Evolutionary conservation across 2,113 vertebrate genomes (phyloP).

Genomic region (Cyprinodon brontotheroides): DNA sequence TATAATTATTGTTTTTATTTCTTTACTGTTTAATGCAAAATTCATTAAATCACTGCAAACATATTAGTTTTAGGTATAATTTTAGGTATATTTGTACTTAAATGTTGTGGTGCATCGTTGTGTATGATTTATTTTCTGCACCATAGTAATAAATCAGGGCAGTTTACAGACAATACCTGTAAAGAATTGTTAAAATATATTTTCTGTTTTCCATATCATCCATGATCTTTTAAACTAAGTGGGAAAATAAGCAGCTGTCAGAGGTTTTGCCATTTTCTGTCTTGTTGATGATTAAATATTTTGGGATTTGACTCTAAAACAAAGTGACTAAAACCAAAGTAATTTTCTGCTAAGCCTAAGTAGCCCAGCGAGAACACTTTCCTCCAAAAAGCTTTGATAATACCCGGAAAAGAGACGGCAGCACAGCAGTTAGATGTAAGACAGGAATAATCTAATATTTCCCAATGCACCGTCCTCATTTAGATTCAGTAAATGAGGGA

Average conservation of each 20-base stretch:
- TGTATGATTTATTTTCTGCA: too few relatives aligned
- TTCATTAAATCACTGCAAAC: too few relatives aligned
- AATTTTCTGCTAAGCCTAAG: slow-evolving; percentile 6
- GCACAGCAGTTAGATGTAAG: background rate
- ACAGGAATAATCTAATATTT: slow-evolving; percentile 12
- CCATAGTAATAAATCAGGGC: too few relatives aligned
- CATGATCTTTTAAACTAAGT: background rate
- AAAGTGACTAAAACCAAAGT: slow-evolving; percentile 7
- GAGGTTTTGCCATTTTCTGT: background rate
- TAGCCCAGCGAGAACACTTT: slow-evolving; percentile 5
- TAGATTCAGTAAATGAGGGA: slow-evolving; percentile 5
- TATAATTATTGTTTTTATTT: too few relatives aligned
- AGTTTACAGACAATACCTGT: background rate
- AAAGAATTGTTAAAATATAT: background rate
- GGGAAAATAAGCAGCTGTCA: slow-evolving; percentile 3
- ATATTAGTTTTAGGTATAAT: too few relatives aligned
- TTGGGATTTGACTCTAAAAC: slow-evolving; percentile 1
- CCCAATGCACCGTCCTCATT: slow-evolving; percentile 1
- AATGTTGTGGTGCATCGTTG: too few relatives aligned
- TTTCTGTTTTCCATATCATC: background rate
- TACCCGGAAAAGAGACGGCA: slow-evolving; percentile 11
- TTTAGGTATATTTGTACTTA: too few relatives aligned
- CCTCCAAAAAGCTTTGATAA: background rate
- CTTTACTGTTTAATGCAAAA: too few relatives aligned
- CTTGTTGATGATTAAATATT: slow-evolving; percentile 32